Base-by-base conservation (phyloP, 1,140 invertebrate genomes). In the Drosophila neocordata region DNA sequence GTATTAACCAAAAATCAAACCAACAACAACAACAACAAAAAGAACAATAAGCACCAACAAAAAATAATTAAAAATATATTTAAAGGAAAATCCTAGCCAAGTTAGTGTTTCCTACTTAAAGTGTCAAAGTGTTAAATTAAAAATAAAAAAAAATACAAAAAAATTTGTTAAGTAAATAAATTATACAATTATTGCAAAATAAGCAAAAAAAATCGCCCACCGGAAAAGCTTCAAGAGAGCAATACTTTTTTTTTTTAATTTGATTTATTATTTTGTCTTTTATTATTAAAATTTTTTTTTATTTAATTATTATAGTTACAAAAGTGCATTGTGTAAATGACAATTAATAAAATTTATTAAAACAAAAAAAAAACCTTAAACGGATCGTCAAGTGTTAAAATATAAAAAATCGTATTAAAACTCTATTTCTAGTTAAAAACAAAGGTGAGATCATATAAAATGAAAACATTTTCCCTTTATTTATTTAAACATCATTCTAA, bases 91-190 rank as follows among this genome's bases (percentile, higher is more conserved):
- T 8, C 41, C 9, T 9, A 11, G 4, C 2, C 15, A 48, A 48
- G 15, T 48, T 6, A 48, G 15, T 20, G 41, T 2, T 48, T 20
- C 15, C 41, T 18, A 13, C 41, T 11, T 18, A 2, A 0, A 69
- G 65, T 65, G 12, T 68, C 27, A 57, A 69, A 58, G 41, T 48
- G 41, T n/a, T n/a, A n/a, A n/a, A n/a, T n/a, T n/a, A n/a, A n/a
- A n/a, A n/a, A n/a, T 15, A 7, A 48, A 20, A 48, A 2, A 20
- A 20, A 48, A 48, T 8, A 41, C 4, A 44, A 44, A 15, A 44
- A 18, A 44, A 20, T 4, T 31, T 31, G 6, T 31, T 31, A 48
- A 48, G 41, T 48, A 48, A 48, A 11, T 48, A 48, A 18, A 48
- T 48, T 48, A n/a, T 38, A 13, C 37, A 38, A 8, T 48, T 20